phyloP scores from a whole-genome alignment of 2,888 invertebrate species.

The Yponomeuta sedellus region DNA sequence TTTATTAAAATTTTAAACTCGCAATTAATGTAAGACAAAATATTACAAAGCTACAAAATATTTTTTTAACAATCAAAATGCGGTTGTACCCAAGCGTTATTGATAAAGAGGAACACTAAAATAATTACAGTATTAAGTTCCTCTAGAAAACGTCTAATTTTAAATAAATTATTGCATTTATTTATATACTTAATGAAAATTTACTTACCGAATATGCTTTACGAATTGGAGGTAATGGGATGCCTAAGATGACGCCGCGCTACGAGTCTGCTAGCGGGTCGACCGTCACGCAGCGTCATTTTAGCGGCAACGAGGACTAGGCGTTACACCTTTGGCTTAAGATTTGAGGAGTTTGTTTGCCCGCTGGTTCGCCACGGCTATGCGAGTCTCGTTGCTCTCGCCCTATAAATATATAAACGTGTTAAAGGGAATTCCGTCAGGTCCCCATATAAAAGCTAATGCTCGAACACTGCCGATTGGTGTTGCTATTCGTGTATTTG shows the following conservation, averaged over 20 bases:
- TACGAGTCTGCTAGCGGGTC: neutral
- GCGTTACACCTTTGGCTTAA: constrained; percentile 36
- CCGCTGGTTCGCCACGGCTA: constrained; percentile 92
- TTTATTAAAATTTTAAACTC: neutral
- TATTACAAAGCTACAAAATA: neutral
- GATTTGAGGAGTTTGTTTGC: constrained; percentile 92
- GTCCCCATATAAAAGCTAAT: neutral
- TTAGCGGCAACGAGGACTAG: constrained; percentile 15
- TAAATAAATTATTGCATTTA: neutral
- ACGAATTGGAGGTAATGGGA: neutral
- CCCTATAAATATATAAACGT: constrained; percentile 65
- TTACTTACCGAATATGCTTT: neutral
- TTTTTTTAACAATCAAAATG: neutral
- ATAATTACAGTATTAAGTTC: neutral
- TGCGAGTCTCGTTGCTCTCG: constrained; percentile 91
- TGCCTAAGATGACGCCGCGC: neutral
- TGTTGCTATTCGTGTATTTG: too few species aligned
- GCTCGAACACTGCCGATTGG: neutral
- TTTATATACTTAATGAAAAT: neutral
- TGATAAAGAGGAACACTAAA: neutral
- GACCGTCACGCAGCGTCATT: constrained; percentile 26
- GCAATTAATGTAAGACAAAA: neutral
- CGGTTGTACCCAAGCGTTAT: neutral
- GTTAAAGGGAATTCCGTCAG: neutral
- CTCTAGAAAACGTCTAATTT: neutral